These are phyloP conservation scores for Helicolenus hilgendorfi DNA, from an alignment of 2,797 vertebrate species.

Conservation along the genomic window DNA sequence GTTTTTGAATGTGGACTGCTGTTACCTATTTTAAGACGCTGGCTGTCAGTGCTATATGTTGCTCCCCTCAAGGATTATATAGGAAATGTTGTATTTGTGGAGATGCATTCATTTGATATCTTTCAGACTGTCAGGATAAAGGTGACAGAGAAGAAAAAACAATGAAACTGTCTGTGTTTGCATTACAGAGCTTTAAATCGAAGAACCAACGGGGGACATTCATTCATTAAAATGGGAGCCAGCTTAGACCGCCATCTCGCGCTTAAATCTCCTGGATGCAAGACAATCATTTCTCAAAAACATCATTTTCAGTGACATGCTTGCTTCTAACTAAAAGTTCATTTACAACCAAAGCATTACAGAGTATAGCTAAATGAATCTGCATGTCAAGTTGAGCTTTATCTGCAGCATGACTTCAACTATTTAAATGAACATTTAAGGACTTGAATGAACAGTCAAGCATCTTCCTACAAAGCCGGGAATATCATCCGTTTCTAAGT, in stretches of 20 bases:
- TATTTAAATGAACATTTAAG: neutral
- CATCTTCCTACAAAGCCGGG: neutral
- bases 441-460: constrained; percentile 2
- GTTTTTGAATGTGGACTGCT: too few relatives aligned
- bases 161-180: constrained; percentile 53
- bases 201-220: constrained; percentile 9
- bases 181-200: constrained; percentile 58
- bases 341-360: constrained; percentile 31
- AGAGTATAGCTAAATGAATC: constrained; percentile 1
- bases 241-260: constrained; percentile 1
- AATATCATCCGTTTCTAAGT: neutral
- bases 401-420: constrained; percentile 65
- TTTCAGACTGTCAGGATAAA: too few relatives aligned
- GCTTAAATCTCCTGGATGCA: constrained; percentile 32
- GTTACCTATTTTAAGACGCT: too few relatives aligned
- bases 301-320: constrained; percentile 12
- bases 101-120: too few relatives aligned
- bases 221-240: constrained; percentile 18
- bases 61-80: neutral
- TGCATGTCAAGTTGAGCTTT: constrained; percentile 71
- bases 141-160: too few relatives aligned
- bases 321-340: constrained; percentile 26
- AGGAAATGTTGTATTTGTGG: neutral
- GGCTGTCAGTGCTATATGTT: too few relatives aligned
- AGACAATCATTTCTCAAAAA: constrained; percentile 68